Percentiles rank a stretch among this genome's conserved stretches.
phyloP scores from a whole-genome alignment of 2,888 invertebrate genomes.

The Oscheius sp. region DNA sequence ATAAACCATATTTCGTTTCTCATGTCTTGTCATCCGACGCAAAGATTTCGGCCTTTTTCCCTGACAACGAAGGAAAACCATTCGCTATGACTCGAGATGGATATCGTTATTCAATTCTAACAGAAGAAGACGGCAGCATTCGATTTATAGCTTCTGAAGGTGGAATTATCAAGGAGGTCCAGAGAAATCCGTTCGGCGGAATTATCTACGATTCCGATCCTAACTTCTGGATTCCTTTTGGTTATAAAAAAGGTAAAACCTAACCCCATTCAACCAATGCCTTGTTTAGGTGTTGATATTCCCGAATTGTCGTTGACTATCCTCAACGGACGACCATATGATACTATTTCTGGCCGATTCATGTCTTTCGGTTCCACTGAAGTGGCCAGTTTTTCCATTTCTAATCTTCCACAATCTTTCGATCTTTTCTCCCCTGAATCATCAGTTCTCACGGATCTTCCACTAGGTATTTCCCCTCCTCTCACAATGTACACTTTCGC shows the following conservation, averaged over 20 bases:
- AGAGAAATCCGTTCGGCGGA: conserved; percentile 40
- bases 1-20: conserved; percentile 39
- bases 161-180: conserved; percentile 33
- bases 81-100: conserved; percentile 46
- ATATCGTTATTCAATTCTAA: conserved; percentile 36
- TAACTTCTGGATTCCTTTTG: conserved; percentile 43
- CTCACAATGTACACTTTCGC: conserved; percentile 25
- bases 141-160: conserved; percentile 36
- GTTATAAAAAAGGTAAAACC: conserved; percentile 47
- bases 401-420: conserved; percentile 38
- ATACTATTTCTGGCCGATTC: conserved; percentile 45
- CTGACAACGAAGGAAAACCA: conserved; percentile 41
- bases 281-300: conserved; percentile 44
- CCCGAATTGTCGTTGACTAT: conserved; percentile 42
- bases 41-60: conserved; percentile 45
- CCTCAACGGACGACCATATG: conserved; percentile 46
- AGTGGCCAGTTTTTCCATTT: conserved; percentile 28
- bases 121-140: conserved; percentile 41
- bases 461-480: conserved; percentile 15
- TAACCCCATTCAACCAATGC: neutral
- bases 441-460: neutral
- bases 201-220: conserved; percentile 22
- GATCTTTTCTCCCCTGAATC: conserved; percentile 36
- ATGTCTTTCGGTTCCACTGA: conserved; percentile 44
- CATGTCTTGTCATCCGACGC: conserved; percentile 45